Base-by-base conservation (phyloP, 2,888 invertebrate species). In the Eilema sororculum region DNA sequence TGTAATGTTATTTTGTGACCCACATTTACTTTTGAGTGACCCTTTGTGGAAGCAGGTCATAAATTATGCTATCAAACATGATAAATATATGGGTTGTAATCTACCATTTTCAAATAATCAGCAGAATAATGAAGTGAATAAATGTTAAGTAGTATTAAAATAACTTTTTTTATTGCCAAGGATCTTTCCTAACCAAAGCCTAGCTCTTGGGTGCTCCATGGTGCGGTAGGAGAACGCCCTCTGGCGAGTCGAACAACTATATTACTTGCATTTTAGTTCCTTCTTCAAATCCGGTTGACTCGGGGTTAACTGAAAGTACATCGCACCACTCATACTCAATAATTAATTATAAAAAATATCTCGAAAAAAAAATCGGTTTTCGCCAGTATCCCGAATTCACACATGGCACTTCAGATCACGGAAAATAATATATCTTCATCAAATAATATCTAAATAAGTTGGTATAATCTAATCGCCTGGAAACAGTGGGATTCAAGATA, bases 1-100 rank as follows among this genome's bases (percentile, higher is more conserved):
- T 33, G 95, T 98, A 8, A 95, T 99, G 57, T 95, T 99, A 3
- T 96, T 99, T 79, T 99, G 99, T 61, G 98, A 98, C 93, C 98
- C 99, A 0, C 95, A 96, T 82, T 90, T 98, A 33, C 89, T 98
- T 28, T 87, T 91, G 4, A 87, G 91, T 37, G 98, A 98, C 87
- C 91, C 95, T 0, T 93, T 96, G 78, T 98, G 98, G 98, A 92
- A 96, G 22, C 93, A 93, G 76, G 95, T 97, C 10, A 93, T 98
- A 10, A 89, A 92, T 33, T 96, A 96, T 84, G 97, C 97, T 75
- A 88, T 96, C 0, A 90, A 96, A 63, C 96, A 96, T 73, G 96
- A 96, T 66, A 96, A 96, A 64, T 98, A 97, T 82, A 96, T 96
- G 72, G 98, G 98, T 37, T 97, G 97, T 89, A 96, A 97, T 86